A percentile compares a stretch with the other conserved stretches of the same genome.
phyloP scores from a whole-genome alignment of 37 sponge, comb jelly and placozoan genomes.

The Petrosia ficiformis region DNA sequence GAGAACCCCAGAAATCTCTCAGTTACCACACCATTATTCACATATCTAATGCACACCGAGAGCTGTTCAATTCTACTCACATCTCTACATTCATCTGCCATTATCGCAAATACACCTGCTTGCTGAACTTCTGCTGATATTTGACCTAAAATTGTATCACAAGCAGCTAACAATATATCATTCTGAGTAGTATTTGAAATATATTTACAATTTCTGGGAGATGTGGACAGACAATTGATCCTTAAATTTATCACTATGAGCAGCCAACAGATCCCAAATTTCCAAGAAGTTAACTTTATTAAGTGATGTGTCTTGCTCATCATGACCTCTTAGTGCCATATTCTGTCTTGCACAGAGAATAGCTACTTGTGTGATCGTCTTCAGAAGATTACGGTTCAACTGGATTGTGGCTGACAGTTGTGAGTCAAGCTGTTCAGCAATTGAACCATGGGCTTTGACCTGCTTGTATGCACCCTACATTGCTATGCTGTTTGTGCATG shows the following conservation, averaged over 20 bases:
- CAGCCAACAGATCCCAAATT: slow-evolving; percentile 21
- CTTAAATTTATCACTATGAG: slow-evolving; percentile 44
- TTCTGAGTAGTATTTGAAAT: slow-evolving; percentile 51
- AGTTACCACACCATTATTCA: slow-evolving; percentile 10
- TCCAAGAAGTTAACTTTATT: neutral
- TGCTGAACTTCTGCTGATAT: slow-evolving; percentile 1
- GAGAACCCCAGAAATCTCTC: slow-evolving; percentile 27
- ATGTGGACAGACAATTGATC: slow-evolving; percentile 10
- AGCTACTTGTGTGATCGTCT: neutral
- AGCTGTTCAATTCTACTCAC: slow-evolving; percentile 20
- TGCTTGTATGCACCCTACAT: slow-evolving; percentile 12
- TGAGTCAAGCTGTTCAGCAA: slow-evolving; percentile 18
- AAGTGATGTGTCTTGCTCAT: neutral
- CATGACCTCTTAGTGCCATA: neutral
- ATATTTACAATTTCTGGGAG: slow-evolving; percentile 57
- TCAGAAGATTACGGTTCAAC: neutral
- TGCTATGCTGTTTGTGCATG: slow-evolving; percentile 7
- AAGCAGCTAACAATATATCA: slow-evolving; percentile 10
- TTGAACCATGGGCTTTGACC: neutral
- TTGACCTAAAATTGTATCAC: neutral
- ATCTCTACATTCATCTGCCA: slow-evolving; percentile 31
- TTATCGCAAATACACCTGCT: slow-evolving; percentile 18
- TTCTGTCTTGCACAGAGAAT: neutral
- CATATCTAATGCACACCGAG: slow-evolving; percentile 22
- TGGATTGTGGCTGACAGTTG: too few relatives aligned